These are phyloP conservation scores for Chondrilla cf. caribensis DNA, from an alignment of 37 sponge, comb jelly and placozoan genomes.

Conservation along the genomic window DNA sequence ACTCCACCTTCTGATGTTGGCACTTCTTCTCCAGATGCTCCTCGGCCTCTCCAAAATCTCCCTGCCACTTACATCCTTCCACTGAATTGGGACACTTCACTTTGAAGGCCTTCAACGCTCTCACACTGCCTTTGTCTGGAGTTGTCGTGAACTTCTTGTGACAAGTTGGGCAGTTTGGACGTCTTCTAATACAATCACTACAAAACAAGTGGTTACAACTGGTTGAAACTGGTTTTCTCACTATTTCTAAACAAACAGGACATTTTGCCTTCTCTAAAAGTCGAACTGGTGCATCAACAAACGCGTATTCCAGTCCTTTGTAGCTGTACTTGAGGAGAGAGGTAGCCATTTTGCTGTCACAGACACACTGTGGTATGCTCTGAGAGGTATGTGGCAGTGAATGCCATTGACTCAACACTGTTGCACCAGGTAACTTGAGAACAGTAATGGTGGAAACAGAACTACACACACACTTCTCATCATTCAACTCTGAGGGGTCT, in stretches of 20 bases:
- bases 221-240: not conserved
- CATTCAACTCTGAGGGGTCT: too few species aligned
- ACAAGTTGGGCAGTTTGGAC: not conserved
- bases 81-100: not conserved
- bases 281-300: not conserved
- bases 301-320: not conserved
- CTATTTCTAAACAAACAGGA: not conserved
- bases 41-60: not conserved
- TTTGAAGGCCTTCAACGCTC: not conserved
- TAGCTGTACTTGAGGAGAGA: constrained; percentile 1
- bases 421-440: too few species aligned
- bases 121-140: not conserved
- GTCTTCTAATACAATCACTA: not conserved
- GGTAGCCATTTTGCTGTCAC: not conserved
- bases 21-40: not conserved
- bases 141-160: not conserved
- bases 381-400: too few species aligned
- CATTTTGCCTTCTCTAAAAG: not conserved
- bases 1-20: not conserved
- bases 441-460: too few species aligned
- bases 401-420: too few species aligned
- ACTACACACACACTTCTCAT: too few species aligned
- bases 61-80: constrained; percentile 2
- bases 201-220: constrained; percentile 8
- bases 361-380: too few species aligned